A percentile compares a stretch with the other conserved stretches of the same genome.
Evolutionary conservation across 2,113 vertebrate genomes (phyloP).

Genomic region (Chinchilla lanigera): DNA sequence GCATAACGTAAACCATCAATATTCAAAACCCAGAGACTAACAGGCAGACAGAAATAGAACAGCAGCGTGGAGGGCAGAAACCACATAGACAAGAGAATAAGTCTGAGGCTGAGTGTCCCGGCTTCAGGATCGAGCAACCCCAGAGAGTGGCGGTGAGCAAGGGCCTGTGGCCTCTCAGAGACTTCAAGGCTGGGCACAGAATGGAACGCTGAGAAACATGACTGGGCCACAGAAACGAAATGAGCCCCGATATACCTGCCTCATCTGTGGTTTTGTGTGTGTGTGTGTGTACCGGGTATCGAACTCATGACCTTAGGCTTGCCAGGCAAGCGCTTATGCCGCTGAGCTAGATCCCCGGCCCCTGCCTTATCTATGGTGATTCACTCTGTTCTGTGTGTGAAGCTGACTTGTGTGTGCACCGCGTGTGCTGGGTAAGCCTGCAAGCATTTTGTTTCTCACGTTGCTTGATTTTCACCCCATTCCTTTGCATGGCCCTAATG

Average conservation of each 20-base stretch:
- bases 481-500: background rate
- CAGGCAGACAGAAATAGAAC: background rate
- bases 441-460: background rate
- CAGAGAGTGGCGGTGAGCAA: background rate
- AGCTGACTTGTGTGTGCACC: background rate
- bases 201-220: background rate
- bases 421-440: background rate
- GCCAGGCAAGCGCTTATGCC: no score
- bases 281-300: no score
- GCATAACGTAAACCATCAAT: background rate
- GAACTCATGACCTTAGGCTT: no score
- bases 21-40: conserved; percentile 1
- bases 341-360: no score
- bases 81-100: background rate
- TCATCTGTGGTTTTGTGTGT: no score
- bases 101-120: background rate
- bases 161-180: background rate
- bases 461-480: background rate
- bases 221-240: no score
- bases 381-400: background rate
- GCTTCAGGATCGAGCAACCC: background rate
- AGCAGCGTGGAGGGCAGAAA: background rate
- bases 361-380: background rate
- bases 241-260: no score
- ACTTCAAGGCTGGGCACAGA: background rate